Evolutionary conservation across 23 tunicate species (phyloP).

Genomic region (Halocynthia aurantium): DNA sequence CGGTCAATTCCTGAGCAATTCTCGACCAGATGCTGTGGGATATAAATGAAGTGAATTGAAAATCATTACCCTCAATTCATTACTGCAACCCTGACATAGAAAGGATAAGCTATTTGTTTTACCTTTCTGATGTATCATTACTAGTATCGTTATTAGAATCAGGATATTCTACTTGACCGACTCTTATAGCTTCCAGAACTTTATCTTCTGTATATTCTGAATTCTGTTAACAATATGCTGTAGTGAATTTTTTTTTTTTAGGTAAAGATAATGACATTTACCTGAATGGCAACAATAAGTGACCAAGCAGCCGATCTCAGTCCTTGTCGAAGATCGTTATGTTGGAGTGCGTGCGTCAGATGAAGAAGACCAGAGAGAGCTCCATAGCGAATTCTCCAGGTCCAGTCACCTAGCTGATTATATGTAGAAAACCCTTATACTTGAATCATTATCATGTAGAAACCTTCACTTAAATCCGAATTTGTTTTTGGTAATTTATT

Average conservation of each 20-base stretch:
- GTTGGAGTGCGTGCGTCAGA: slow-evolving; percentile 46
- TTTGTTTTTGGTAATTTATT: not conserved
- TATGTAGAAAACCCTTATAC: no score
- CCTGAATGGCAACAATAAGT: slow-evolving; percentile 58
- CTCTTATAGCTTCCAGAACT: slow-evolving; percentile 70
- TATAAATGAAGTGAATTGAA: not conserved
- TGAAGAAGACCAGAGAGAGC: slow-evolving; percentile 49
- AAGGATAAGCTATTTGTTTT: no score
- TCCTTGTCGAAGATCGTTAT: slow-evolving; percentile 43
- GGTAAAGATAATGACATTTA: not conserved
- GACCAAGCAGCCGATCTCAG: slow-evolving; percentile 93
- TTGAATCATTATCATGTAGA: no score
- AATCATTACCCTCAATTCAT: no score
- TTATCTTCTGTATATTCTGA: slow-evolving; percentile 53
- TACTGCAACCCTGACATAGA: no score
- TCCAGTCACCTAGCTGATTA: slow-evolving; percentile 35
- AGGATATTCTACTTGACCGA: slow-evolving; percentile 49
- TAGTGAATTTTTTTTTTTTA: no score
- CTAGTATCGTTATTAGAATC: slow-evolving; percentile 13
- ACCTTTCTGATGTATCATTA: not conserved
- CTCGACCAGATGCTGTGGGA: slow-evolving; percentile 54
- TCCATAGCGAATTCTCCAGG: slow-evolving; percentile 79
- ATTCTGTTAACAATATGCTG: slow-evolving; percentile 22
- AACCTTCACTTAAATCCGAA: not conserved
- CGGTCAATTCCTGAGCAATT: slow-evolving; percentile 43